A percentile compares a stretch with the other conserved stretches of the same genome.
Evolutionary conservation across 2,888 invertebrate species (phyloP).

Genomic region (Mantis religiosa): DNA sequence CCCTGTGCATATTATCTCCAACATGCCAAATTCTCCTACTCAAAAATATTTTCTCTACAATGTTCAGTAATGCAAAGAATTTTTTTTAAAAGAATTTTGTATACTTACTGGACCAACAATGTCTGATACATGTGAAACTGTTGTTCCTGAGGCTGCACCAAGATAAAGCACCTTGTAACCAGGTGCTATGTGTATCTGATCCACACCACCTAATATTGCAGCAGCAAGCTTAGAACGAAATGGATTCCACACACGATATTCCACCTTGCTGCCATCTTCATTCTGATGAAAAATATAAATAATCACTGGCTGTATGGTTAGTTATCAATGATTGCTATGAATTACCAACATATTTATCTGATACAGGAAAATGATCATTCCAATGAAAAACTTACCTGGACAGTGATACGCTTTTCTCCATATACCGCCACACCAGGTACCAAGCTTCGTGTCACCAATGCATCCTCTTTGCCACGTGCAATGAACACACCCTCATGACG

Average conservation of each 20-base stretch:
- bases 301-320: background rate
- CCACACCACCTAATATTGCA: constrained; percentile 95
- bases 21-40: no score
- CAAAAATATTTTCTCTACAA: no score
- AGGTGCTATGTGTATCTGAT: constrained; percentile 93
- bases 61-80: background rate
- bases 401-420: constrained; percentile 95
- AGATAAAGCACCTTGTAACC: constrained; percentile 94
- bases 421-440: constrained; percentile 97
- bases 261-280: constrained; percentile 71
- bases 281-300: background rate
- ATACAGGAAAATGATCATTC: background rate
- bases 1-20: no score
- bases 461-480: constrained; percentile 96
- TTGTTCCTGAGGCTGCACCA: constrained; percentile 98
- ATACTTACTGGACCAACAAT: constrained; percentile 87
- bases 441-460: constrained; percentile 89
- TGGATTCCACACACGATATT: constrained; percentile 99
- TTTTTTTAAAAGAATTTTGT: background rate
- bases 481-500: constrained; percentile 95
- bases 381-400: constrained; percentile 64
- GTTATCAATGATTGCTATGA: background rate
- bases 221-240: constrained; percentile 98
- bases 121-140: constrained; percentile 98
- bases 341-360: background rate